A percentile compares a stretch with the other conserved stretches of the same genome.
Evolutionary conservation across 2,888 invertebrate species (phyloP).

Genomic region (Enchytraeus crypticus): DNA sequence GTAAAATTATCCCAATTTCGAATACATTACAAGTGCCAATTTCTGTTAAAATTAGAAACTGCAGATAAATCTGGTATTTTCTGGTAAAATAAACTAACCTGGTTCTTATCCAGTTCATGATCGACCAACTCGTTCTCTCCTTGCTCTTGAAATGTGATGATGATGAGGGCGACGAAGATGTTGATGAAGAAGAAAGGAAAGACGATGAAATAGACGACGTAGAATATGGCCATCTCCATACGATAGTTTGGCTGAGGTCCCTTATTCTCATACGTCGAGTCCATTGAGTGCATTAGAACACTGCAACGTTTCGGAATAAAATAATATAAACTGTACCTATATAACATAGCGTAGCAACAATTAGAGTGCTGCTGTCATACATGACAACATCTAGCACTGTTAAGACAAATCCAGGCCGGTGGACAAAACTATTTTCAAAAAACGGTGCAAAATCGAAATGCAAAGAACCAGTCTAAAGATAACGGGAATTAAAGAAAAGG

Average conservation of each 20-base stretch:
- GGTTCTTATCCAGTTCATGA: conserved; percentile 99
- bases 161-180: conserved; percentile 99
- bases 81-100: no score
- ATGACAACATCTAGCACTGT: no score
- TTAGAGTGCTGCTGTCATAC: no score
- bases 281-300: conserved; percentile 98
- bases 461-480: background rate
- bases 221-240: conserved; percentile 99
- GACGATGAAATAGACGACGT: conserved; percentile 99
- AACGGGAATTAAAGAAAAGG: no score
- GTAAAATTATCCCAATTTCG: no score
- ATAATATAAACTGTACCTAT: no score
- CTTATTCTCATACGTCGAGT: conserved; percentile 91
- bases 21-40: no score
- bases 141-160: conserved; percentile 99
- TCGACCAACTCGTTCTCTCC: conserved; percentile 99
- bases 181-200: conserved; percentile 99
- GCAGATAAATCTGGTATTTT: no score
- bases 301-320: no score
- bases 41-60: no score
- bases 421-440: conserved; percentile 1
- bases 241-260: conserved; percentile 98
- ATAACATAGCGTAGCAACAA: no score
- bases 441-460: background rate
- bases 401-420: no score